phyloP scores from a whole-genome alignment of 2,888 invertebrate species.

The Palloptera scutellata region DNA sequence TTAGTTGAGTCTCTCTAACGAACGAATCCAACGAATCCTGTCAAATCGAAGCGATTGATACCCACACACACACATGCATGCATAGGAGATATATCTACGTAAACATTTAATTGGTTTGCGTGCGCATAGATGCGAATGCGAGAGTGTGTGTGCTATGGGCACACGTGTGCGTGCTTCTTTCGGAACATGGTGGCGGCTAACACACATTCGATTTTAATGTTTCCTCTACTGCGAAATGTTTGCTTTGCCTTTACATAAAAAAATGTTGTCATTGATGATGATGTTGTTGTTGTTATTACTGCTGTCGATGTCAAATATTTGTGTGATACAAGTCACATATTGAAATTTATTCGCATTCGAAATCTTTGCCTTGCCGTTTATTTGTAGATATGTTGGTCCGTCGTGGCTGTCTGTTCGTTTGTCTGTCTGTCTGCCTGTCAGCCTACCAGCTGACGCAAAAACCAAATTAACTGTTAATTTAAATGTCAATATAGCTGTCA shows the following conservation, averaged over 20 bases:
- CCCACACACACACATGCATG: not conserved
- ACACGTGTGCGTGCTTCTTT: too few species aligned
- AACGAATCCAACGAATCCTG: conserved; percentile 4
- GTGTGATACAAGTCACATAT: too few species aligned
- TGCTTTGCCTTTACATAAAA: too few species aligned
- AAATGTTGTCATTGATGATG: too few species aligned
- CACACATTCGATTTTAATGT: too few species aligned
- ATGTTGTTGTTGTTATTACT: too few species aligned
- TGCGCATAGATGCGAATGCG: not conserved
- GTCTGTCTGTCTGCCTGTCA: not conserved
- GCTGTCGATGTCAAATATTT: too few species aligned
- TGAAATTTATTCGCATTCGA: too few species aligned
- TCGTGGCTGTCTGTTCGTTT: not conserved
- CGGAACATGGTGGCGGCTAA: too few species aligned
- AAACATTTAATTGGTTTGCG: not conserved
- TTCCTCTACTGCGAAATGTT: too few species aligned
- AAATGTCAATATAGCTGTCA: not conserved
- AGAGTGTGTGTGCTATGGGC: not conserved
- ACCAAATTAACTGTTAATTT: conserved; percentile 5
- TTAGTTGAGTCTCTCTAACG: not conserved
- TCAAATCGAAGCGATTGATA: not conserved
- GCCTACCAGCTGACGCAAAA: not conserved
- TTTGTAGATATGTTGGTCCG: not conserved
- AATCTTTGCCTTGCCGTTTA: too few species aligned
- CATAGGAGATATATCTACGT: not conserved